These are phyloP conservation scores for Callosobruchus maculatus DNA, from an alignment of 2,888 invertebrate genomes.

Conservation along the genomic window DNA sequence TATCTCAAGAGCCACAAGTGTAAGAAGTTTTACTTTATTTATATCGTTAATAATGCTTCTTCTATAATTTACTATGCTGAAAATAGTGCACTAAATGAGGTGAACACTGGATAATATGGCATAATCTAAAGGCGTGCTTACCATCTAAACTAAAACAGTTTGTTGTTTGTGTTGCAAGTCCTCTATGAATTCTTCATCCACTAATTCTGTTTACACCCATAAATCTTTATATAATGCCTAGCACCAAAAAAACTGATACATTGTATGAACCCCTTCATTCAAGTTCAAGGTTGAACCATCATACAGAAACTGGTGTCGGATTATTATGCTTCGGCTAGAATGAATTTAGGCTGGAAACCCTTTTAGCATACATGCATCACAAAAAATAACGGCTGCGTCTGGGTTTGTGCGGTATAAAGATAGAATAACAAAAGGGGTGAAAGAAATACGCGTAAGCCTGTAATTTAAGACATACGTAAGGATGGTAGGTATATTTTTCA, in stretches of 20 bases:
- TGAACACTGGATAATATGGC: too few species aligned
- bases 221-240: neutral
- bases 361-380: neutral
- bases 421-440: neutral
- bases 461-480: neutral
- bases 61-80: too few species aligned
- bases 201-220: neutral
- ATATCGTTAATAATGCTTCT: too few species aligned
- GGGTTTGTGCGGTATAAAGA: neutral
- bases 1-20: too few species aligned
- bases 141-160: too few species aligned
- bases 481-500: neutral
- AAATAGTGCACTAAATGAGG: too few species aligned
- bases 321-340: neutral
- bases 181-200: neutral
- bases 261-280: neutral
- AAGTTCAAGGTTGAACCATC: neutral
- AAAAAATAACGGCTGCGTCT: neutral
- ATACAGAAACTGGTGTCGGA: neutral
- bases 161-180: too few species aligned
- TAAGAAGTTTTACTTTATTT: too few species aligned
- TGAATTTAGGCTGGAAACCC: neutral
- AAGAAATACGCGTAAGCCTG: neutral
- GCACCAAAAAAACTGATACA: neutral
- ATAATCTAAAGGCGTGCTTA: too few species aligned